These are phyloP conservation scores for Urosaurus nigricauda DNA, from an alignment of 2,797 vertebrate genomes.

Conservation along the genomic window DNA sequence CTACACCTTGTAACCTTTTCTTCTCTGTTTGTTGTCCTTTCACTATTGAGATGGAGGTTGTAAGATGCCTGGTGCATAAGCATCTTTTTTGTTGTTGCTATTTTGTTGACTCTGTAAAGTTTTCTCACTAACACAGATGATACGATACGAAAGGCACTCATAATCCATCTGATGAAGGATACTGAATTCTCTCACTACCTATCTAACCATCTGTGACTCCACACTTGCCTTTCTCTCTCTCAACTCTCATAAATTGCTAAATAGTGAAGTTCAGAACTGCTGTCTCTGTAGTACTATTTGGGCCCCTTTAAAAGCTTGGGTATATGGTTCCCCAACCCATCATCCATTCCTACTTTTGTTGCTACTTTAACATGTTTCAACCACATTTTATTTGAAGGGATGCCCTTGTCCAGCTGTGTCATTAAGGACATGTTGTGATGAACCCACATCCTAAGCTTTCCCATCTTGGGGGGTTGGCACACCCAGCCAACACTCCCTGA, in stretches of 20 bases:
- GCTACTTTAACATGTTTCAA: not conserved
- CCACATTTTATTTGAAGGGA: not conserved
- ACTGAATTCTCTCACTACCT: not conserved
- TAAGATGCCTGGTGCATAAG: not conserved
- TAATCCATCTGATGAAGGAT: not conserved
- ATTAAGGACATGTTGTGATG: not conserved
- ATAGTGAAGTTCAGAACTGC: too few relatives aligned
- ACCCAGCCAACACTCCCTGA: conserved; percentile 19
- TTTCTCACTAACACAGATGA: not conserved
- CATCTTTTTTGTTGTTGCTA: not conserved
- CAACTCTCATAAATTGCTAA: too few relatives aligned
- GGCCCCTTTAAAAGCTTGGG: not conserved
- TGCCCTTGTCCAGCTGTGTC: not conserved
- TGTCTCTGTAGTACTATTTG: not conserved
- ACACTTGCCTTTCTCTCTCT: too few relatives aligned
- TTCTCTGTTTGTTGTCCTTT: not conserved
- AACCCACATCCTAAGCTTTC: conserved; percentile 12
- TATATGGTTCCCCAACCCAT: not conserved
- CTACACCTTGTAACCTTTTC: not conserved
- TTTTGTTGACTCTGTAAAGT: not conserved
- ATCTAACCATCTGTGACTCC: not conserved
- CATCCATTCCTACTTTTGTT: not conserved
- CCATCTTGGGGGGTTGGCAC: conserved; percentile 30
- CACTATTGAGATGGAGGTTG: not conserved
- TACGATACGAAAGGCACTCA: not conserved